Evolutionary conservation across 2,113 vertebrate genomes (phyloP).

Genomic region (Podarcis cretensis): DNA sequence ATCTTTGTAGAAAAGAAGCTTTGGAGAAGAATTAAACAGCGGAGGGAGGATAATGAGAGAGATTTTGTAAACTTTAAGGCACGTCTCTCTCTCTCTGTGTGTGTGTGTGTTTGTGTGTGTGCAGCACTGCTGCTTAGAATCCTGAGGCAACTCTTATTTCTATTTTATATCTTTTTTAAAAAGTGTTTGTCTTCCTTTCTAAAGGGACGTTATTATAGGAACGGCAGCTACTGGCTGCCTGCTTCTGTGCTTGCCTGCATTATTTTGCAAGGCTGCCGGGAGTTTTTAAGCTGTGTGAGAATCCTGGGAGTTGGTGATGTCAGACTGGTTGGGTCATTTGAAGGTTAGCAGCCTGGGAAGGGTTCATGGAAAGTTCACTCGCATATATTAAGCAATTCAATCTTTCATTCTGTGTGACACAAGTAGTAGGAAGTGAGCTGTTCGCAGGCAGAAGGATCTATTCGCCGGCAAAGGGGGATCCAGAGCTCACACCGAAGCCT

Average conservation of each 20-base stretch:
- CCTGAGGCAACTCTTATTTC: not conserved
- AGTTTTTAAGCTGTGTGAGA: constrained; percentile 85
- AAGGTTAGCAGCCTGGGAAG: constrained; percentile 98
- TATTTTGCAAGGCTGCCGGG: constrained; percentile 79
- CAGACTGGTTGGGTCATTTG: constrained; percentile 97
- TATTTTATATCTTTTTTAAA: constrained; percentile 23
- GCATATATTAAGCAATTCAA: constrained; percentile 99
- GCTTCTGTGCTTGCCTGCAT: constrained; percentile 54
- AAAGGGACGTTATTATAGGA: constrained; percentile 41
- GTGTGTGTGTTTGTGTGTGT: too few species aligned
- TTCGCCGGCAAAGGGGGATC: constrained; percentile 82
- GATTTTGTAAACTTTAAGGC: not conserved
- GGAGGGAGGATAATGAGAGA: too few species aligned
- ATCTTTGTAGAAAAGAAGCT: not conserved
- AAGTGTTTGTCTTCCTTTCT: constrained; percentile 22
- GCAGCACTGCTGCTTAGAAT: not conserved
- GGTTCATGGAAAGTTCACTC: constrained; percentile 99
- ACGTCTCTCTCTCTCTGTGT: not conserved
- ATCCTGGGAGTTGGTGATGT: constrained; percentile 92
- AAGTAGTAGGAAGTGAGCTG: constrained; percentile 97
- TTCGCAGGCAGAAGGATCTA: constrained; percentile 86
- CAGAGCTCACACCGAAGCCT: constrained; percentile 64
- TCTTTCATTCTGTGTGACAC: constrained; percentile 95
- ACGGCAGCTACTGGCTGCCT: constrained; percentile 38
- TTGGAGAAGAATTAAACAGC: not conserved